Conservation (phyloP, 2,888 invertebrate genomes). For the Drosophila infuscata region DNA sequence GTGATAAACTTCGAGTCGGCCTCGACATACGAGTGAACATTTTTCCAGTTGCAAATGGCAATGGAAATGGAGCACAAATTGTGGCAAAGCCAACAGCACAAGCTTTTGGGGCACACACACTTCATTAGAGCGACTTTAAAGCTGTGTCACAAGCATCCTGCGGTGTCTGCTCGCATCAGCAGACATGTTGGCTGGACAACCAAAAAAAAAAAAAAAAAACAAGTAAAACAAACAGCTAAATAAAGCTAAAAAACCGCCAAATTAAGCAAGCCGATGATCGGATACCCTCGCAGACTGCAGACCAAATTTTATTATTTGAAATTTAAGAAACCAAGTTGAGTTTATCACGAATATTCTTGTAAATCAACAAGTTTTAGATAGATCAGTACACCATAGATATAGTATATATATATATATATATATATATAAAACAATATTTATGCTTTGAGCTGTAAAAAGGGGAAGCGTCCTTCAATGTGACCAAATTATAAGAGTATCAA, state of each 20-base stretch:
- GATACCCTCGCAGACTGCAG: background rate
- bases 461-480: background rate
- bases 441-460: background rate
- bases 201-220: slow-evolving; percentile 2
- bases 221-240: background rate
- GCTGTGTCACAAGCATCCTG: slow-evolving; percentile 19
- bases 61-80: slow-evolving; percentile 11
- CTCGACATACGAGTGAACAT: background rate
- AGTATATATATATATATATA: background rate
- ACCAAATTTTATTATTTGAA: background rate
- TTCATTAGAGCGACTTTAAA: slow-evolving; percentile 57
- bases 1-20: slow-evolving; percentile 45
- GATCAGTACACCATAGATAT: background rate
- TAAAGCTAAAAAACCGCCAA: background rate
- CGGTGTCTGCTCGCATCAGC: slow-evolving; percentile 24
- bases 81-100: slow-evolving; percentile 4
- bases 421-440: background rate
- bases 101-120: slow-evolving; percentile 24
- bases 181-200: slow-evolving; percentile 22
- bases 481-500: background rate
- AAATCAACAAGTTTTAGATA: background rate
- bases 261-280: background rate
- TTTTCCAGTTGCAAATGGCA: background rate
- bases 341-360: background rate
- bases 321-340: background rate